Percentiles rank a stretch among this genome's conserved stretches.
These are phyloP conservation scores for Cacatua alba DNA, from an alignment of 2,113 vertebrate genomes.

Conservation along the genomic window DNA sequence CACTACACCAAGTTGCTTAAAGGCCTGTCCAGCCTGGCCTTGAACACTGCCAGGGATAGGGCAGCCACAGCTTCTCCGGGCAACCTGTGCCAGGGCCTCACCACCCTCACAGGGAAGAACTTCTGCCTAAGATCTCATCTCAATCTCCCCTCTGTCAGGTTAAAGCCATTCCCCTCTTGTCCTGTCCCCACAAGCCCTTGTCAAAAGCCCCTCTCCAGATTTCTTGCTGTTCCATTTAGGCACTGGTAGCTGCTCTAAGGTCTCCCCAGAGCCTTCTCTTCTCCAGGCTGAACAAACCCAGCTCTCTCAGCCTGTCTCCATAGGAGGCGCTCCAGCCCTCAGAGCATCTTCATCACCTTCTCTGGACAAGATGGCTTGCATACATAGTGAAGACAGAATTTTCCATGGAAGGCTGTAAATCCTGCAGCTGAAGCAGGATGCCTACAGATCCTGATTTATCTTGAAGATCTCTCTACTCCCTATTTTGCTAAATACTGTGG, in stretches of 20 bases:
- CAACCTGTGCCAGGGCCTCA: not conserved
- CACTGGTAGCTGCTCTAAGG: not conserved
- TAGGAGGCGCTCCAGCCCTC: not conserved
- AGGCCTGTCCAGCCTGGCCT: not conserved
- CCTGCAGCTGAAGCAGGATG: not conserved
- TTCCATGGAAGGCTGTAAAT: not conserved
- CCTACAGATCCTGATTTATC: not conserved
- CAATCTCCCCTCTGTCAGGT: not conserved
- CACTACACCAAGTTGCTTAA: not conserved
- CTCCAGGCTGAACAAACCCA: not conserved
- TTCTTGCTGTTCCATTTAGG: not conserved
- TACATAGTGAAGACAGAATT: not conserved
- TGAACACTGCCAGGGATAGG: not conserved
- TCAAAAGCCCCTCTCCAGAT: not conserved
- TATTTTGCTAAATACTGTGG: not conserved
- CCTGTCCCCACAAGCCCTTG: not conserved
- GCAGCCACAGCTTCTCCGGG: not conserved
- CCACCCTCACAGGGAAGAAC: not conserved
- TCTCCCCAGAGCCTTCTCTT: not conserved
- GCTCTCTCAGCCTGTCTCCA: not conserved
- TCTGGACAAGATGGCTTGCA: not conserved
- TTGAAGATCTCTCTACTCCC: not conserved
- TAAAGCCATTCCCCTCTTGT: not conserved
- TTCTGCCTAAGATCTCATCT: no score
- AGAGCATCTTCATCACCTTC: not conserved